Conservation (phyloP, 2,113 vertebrate genomes). For the Myanophis thanlyinensis region DNA sequence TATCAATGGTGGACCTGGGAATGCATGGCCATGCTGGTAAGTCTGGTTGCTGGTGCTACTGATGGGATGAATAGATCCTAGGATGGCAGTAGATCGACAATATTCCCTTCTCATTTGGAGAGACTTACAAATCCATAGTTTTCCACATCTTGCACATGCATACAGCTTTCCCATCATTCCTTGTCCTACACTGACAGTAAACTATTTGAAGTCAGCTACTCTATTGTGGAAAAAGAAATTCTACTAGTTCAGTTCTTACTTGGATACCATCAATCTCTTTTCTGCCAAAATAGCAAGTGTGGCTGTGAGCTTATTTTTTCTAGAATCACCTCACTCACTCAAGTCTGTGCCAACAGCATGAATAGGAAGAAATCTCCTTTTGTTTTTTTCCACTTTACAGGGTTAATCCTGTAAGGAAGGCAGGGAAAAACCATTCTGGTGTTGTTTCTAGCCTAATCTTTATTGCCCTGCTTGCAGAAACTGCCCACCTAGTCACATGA, state of each 20-base stretch:
- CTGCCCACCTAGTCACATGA: too few species aligned
- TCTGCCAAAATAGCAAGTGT: neutral
- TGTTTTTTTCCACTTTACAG: too few species aligned
- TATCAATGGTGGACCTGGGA: neutral
- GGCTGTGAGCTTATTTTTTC: neutral
- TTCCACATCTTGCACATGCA: neutral
- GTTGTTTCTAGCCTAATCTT: too few species aligned
- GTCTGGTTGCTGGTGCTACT: too few species aligned
- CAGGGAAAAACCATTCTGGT: too few species aligned
- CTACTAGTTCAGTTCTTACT: neutral
- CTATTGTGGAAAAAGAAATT: neutral
- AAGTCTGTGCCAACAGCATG: neutral
- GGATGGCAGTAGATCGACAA: neutral
- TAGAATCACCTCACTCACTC: neutral
- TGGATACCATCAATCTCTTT: neutral
- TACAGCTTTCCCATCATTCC: neutral
- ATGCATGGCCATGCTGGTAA: neutral
- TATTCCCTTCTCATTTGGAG: neutral
- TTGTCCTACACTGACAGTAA: neutral
- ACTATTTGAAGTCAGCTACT: neutral
- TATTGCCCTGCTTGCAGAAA: too few species aligned
- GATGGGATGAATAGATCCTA: neutral
- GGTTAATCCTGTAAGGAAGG: too few species aligned
- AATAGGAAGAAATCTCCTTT: too few species aligned
- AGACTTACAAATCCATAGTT: neutral